These are phyloP conservation scores for Drosophila arizonae DNA, from an alignment of 1,140 invertebrate genomes.

Conservation along the genomic window DNA sequence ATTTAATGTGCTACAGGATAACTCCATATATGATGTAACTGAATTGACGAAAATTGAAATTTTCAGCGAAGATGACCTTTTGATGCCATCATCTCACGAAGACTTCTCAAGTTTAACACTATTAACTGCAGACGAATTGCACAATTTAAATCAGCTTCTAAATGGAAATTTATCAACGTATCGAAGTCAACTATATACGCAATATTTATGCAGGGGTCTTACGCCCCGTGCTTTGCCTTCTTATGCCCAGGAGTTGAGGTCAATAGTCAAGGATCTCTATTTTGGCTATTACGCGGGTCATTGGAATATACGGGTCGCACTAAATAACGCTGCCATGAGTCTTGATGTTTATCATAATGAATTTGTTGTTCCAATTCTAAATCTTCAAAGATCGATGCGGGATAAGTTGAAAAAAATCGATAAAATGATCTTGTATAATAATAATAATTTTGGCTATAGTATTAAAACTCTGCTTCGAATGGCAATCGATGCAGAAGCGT, in stretches of 20 bases:
- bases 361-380: slow-evolving; percentile 35
- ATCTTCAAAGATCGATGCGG: slow-evolving; percentile 83
- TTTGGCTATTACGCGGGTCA: neutral
- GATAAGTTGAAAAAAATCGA: slow-evolving; percentile 84
- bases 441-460: slow-evolving; percentile 88
- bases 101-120: slow-evolving; percentile 83
- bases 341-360: slow-evolving; percentile 84
- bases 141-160: slow-evolving; percentile 85
- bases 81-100: slow-evolving; percentile 50
- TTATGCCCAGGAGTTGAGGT: neutral
- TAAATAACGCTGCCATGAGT: neutral
- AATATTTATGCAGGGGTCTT: slow-evolving; percentile 85
- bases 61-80: no score
- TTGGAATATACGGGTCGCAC: neutral
- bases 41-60: no score
- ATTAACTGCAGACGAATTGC: slow-evolving; percentile 84
- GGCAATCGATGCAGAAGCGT: slow-evolving; percentile 87
- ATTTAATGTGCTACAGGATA: no score
- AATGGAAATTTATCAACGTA: slow-evolving; percentile 82
- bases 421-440: slow-evolving; percentile 86
- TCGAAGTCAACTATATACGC: slow-evolving; percentile 32
- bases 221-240: neutral
- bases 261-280: no score
- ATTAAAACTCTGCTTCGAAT: slow-evolving; percentile 86
- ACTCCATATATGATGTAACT: no score